Base-by-base conservation (phyloP, 2,113 vertebrate genomes). In the Antechinus flavipes region DNA sequence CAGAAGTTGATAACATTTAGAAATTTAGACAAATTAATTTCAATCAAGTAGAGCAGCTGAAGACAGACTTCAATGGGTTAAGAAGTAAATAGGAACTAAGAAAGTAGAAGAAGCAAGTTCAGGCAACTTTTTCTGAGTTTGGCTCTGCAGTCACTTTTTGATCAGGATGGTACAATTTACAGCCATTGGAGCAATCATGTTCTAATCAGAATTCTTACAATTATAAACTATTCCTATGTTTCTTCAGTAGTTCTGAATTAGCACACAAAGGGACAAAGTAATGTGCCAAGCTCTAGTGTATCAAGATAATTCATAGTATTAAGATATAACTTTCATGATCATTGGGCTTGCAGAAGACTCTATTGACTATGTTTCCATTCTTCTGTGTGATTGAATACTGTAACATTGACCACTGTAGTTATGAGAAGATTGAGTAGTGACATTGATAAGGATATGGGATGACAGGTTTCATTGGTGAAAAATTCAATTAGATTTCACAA, bases 341-440 rank as follows among this genome's bases (percentile, higher is more conserved):
- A 26, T 90, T 50, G 47, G 24, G 22, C 89, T 50, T 19, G 5
- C 56, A 50, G 42, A 93, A 46, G 47, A 91, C 58, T 14, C 47
- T 10, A 61, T 5, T 91, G 55, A n/a, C 14, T 55, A 2, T 49
- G 35, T 12, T 89, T 54, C 0, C 84, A 92, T 95, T 92, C 2
- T 10, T 23, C 42, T 25, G 5, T 68, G 24, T 84, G 27, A 50
- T 14, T n/a, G 89, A 19, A 52, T 54, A 76, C 90, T 94, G n/a
- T 2, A 49, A 84, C 25, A 93, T 92, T 93, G 30, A 90, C 30
- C 10, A 91, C 19, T 84, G 91, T 54, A 47, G 47, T 27, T 54
- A 95, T 23, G 3, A 89, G 90, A 30, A 96, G 94, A 89, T 24
- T 93, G 93, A 52, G 61, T 30, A 56, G 35, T 94, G 14, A 90